A percentile compares a stretch with the other conserved stretches of the same genome.
phyloP scores from a whole-genome alignment of 2,797 vertebrate species.

The Alectoris magna region DNA sequence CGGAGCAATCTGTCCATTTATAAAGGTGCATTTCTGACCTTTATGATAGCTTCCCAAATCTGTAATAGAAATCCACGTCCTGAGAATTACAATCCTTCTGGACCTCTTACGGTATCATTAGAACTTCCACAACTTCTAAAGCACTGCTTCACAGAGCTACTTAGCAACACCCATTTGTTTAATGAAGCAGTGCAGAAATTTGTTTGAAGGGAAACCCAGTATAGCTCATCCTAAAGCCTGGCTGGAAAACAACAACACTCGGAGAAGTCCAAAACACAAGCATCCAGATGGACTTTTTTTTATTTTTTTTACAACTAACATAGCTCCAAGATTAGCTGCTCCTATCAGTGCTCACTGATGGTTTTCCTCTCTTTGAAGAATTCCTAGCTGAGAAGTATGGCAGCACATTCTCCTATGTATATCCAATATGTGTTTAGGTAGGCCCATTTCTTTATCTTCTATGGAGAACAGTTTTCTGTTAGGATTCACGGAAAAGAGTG shows the following conservation, averaged over 20 bases:
- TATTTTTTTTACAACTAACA: not conserved
- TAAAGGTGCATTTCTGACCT: not conserved
- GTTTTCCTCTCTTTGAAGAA: not conserved
- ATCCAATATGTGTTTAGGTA: not conserved
- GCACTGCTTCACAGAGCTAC: not conserved
- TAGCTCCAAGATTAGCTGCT: not conserved
- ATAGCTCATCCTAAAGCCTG: not conserved
- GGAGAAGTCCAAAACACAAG: not conserved
- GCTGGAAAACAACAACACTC: not conserved
- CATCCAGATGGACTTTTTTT: not conserved
- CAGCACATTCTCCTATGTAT: rapidly evolving
- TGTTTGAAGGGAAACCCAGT: not conserved
- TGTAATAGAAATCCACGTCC: not conserved
- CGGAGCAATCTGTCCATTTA: not conserved
- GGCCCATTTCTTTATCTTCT: not conserved
- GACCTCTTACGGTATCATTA: not conserved
- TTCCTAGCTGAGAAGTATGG: not conserved
- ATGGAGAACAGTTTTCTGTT: not conserved
- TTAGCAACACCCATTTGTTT: not conserved
- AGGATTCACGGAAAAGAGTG: not conserved
- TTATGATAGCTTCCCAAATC: not conserved
- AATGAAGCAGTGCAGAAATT: not conserved
- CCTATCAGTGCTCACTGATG: not conserved
- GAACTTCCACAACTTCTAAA: not conserved
- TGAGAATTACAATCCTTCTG: not conserved